Evolutionary conservation across 2,888 invertebrate species (phyloP), one percentile per base, ranked within the genome.

Genomic region (Drosophila putrida): DNA sequence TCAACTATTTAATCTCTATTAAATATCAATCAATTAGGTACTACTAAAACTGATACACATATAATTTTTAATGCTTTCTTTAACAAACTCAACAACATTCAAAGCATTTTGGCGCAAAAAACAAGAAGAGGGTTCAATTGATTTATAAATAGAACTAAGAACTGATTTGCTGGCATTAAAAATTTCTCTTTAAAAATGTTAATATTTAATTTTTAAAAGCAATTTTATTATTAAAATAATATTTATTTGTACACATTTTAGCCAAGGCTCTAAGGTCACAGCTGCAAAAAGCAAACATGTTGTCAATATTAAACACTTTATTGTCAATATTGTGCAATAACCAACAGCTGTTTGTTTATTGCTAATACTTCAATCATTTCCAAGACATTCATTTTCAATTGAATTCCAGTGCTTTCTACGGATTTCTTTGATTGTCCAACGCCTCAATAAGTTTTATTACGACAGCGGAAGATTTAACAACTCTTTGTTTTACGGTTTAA

Each of bases 291-390:
- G 27, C 44, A n/a, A 6, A 50, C 9, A 49, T 43, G 38, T 53
- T 57, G 28, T 9, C 35, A 39, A 46, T 25, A 46, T 51, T 13
- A 13, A n/a, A n/a, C 53, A 36, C 15, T 9, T 33, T 49, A 57
- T 50, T 55, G 31, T 33, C 27, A 35, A 51, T 64, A 35, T 36
- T n/a, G 25, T 33, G 11, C 13, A 51, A 50, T 39, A 53, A 67
- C 47, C 38, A 57, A 73, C 72, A 72, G 55, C 57, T 72, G 76
- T 61, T 41, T 70, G 20, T 46, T 33, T 38, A 41, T 51, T 44
- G 44, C 49, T 38, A 25, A 58, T 25, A 36, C 28, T 20, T 33
- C 13, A 50, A 20, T 38, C 20, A 44, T 20, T 50, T 59, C 10
- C 27, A 36, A 59, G 28, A 38, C 6, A 44, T 46, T n/a, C 6